A percentile compares a stretch with the other conserved stretches of the same genome.
Conservation (phyloP, 1,140 invertebrate species). For the Solenopsis invicta region DNA sequence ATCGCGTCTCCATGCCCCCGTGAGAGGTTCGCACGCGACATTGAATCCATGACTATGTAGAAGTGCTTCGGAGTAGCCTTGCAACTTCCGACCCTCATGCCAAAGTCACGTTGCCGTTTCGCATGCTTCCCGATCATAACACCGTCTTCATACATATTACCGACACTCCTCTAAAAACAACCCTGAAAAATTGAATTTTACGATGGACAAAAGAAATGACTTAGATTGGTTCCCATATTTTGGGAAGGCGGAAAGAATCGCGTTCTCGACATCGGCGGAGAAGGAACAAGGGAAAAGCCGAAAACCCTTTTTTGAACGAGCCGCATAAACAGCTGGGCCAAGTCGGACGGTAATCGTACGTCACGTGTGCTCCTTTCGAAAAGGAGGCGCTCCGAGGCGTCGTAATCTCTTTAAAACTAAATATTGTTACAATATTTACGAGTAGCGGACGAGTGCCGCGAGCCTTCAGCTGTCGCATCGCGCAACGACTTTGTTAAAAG, state of each 20-base stretch:
- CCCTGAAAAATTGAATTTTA: constrained; percentile 27
- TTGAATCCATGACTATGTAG: constrained; percentile 13
- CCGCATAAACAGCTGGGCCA: background rate
- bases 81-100: constrained; percentile 24
- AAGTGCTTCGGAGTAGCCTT: constrained; percentile 20
- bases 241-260: background rate
- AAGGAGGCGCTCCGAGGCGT: constrained; percentile 25
- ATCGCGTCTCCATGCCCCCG: constrained; percentile 30
- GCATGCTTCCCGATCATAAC: background rate
- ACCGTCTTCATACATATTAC: too few species aligned
- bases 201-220: background rate
- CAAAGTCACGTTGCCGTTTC: background rate
- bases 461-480: constrained; percentile 52
- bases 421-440: constrained; percentile 69
- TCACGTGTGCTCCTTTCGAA: background rate
- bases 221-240: background rate
- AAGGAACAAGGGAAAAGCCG: background rate
- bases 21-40: constrained; percentile 68
- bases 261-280: too few species aligned
- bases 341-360: background rate
- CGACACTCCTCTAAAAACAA: background rate
- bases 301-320: constrained; percentile 10
- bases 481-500: constrained; percentile 40
- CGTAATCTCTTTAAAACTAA: constrained; percentile 59
- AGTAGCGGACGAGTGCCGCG: constrained; percentile 65